Evolutionary conservation across 2,797 vertebrate genomes (phyloP).

Genomic region (Enteromius afrohamiltoni): DNA sequence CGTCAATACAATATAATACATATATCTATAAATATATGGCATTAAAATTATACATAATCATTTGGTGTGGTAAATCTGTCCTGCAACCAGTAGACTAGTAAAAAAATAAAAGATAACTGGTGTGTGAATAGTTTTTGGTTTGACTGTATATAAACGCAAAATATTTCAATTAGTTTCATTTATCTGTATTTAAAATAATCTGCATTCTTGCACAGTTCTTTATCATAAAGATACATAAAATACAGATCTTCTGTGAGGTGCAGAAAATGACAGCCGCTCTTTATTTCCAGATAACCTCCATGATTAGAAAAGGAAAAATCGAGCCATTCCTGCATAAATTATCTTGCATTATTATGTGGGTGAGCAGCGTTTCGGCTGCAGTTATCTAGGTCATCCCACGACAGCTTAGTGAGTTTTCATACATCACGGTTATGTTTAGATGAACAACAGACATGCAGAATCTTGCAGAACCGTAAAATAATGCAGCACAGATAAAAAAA

Average conservation of each 20-base stretch:
- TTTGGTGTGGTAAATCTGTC: no score
- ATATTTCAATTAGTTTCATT: background rate
- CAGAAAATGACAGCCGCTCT: background rate
- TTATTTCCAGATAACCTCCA: conserved; percentile 24
- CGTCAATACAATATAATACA: background rate
- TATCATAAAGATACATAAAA: conserved; percentile 4
- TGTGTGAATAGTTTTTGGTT: no score
- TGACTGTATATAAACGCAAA: background rate
- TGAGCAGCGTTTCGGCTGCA: conserved; percentile 42
- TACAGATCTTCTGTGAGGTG: background rate
- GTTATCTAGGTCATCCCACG: conserved; percentile 58
- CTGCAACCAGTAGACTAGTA: no score
- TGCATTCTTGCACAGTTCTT: background rate
- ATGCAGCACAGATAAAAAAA: conserved; percentile 2
- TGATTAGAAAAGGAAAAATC: conserved; percentile 39
- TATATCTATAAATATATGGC: background rate
- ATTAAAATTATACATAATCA: background rate
- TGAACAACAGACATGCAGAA: conserved; percentile 19
- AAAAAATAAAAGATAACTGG: no score
- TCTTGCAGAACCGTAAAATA: conserved; percentile 19
- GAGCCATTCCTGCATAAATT: conserved; percentile 50
- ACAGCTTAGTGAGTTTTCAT: conserved; percentile 47
- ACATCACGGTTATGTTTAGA: conserved; percentile 6
- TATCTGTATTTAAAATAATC: background rate
- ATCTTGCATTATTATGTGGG: conserved; percentile 43